Conservation (phyloP, 1,140 invertebrate genomes). For the Macrosteles quadrilineatus region DNA sequence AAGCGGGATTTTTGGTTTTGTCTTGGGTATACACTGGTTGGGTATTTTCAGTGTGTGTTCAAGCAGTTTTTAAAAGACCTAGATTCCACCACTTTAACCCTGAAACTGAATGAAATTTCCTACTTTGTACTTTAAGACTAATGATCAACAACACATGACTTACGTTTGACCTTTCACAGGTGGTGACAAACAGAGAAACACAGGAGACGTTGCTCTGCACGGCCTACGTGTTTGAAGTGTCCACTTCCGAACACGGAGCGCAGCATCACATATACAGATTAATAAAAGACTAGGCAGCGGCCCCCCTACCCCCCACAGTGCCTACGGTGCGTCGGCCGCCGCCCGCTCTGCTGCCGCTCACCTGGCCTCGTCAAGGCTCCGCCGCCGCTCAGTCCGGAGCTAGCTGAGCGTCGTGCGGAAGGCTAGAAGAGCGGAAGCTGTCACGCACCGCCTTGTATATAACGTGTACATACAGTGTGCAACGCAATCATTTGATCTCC, state of each 20-base stretch:
- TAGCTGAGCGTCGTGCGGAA: neutral
- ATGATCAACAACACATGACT: too few relatives aligned
- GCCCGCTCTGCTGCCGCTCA: slow-evolving; percentile 3
- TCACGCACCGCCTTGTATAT: slow-evolving; percentile 22
- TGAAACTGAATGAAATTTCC: too few relatives aligned
- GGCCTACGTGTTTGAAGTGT: slow-evolving; percentile 99
- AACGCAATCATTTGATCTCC: slow-evolving; percentile 27
- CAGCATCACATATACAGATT: slow-evolving; percentile 99
- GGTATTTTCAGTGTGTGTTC: too few relatives aligned
- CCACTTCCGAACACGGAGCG: slow-evolving; percentile 95
- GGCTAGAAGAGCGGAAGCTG: neutral
- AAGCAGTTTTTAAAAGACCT: too few relatives aligned
- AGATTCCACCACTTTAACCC: too few relatives aligned
- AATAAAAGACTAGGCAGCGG: slow-evolving; percentile 63
- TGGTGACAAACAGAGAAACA: slow-evolving; percentile 96
- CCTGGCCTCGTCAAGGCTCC: neutral
- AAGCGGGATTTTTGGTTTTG: too few relatives aligned
- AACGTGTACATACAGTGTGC: slow-evolving; percentile 23
- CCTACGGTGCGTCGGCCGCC: slow-evolving; percentile 7
- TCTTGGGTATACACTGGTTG: too few relatives aligned
- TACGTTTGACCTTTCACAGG: too few relatives aligned
- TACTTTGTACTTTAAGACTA: too few relatives aligned
- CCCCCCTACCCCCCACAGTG: slow-evolving; percentile 12
- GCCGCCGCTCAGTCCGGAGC: neutral
- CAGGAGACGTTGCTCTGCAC: slow-evolving; percentile 98